These are phyloP conservation scores for Psilopsiagon aymara DNA, from an alignment of 2,113 vertebrate species.

Conservation along the genomic window DNA sequence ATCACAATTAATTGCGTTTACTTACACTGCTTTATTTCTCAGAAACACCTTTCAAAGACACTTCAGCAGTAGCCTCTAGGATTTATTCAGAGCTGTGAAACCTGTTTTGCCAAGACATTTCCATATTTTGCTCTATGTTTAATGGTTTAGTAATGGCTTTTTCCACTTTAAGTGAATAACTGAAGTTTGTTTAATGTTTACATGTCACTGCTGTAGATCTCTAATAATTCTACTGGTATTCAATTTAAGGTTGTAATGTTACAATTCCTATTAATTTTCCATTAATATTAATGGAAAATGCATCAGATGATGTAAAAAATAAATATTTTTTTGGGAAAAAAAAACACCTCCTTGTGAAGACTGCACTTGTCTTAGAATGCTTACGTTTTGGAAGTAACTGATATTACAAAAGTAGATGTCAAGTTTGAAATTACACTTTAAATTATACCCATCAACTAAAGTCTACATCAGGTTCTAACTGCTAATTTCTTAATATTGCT, in stretches of 20 bases:
- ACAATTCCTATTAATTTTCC: not conserved
- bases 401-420: not conserved
- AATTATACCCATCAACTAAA: not conserved
- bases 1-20: not conserved
- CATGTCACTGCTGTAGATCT: conserved; percentile 34
- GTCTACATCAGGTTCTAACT: not conserved
- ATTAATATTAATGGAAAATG: conserved; percentile 57
- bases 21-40: not conserved
- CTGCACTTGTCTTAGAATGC: not conserved
- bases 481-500: not conserved
- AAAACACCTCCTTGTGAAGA: not conserved
- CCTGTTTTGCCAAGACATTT: conserved; percentile 14
- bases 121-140: conserved; percentile 6
- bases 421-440: not conserved
- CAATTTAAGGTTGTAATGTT: conserved; percentile 31
- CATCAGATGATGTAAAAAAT: not conserved
- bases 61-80: not conserved
- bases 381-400: not conserved
- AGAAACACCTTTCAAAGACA: not conserved
- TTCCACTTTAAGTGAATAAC: conserved; percentile 22
- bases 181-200: conserved; percentile 40
- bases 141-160: conserved; percentile 21
- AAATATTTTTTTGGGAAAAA: not conserved
- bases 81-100: conserved; percentile 22
- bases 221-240: conserved; percentile 49